phyloP scores from a whole-genome alignment of 2,797 vertebrate species.

The Trachops cirrhosus region DNA sequence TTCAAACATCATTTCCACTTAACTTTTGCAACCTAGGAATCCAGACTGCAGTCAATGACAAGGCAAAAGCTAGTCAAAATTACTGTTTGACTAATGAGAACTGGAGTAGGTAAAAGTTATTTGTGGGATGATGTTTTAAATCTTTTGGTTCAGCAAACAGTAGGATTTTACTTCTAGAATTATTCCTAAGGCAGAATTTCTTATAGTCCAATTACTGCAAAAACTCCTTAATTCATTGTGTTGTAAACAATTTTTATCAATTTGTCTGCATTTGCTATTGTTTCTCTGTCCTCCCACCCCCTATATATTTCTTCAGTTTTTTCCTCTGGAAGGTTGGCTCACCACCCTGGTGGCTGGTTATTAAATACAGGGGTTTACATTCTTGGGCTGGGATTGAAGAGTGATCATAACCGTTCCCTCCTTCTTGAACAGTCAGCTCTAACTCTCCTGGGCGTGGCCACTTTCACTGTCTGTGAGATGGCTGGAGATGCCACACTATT shows the following conservation, averaged over 20 bases:
- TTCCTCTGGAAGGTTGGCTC: neutral
- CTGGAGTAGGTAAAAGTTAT: neutral
- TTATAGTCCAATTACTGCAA: neutral
- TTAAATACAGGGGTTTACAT: neutral
- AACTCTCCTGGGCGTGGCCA: neutral
- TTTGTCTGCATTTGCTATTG: neutral
- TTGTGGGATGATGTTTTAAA: neutral
- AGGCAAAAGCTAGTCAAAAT: neutral
- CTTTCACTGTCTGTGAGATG: neutral
- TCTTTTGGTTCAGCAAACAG: neutral
- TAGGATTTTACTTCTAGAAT: neutral
- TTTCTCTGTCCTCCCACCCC: neutral
- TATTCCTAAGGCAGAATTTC: neutral
- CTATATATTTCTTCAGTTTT: neutral
- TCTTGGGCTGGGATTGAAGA: neutral
- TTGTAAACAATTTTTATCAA: neutral
- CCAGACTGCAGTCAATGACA: neutral
- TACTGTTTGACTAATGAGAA: neutral
- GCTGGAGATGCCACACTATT: neutral
- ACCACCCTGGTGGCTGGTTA: neutral
- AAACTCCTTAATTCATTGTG: neutral
- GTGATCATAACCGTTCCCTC: accelerated
- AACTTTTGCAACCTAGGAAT: neutral
- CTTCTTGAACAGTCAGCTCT: accelerated
- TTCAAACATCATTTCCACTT: neutral